Evolutionary conservation across 2,888 invertebrate species (phyloP).

Genomic region (Iselma pallidipennis): DNA sequence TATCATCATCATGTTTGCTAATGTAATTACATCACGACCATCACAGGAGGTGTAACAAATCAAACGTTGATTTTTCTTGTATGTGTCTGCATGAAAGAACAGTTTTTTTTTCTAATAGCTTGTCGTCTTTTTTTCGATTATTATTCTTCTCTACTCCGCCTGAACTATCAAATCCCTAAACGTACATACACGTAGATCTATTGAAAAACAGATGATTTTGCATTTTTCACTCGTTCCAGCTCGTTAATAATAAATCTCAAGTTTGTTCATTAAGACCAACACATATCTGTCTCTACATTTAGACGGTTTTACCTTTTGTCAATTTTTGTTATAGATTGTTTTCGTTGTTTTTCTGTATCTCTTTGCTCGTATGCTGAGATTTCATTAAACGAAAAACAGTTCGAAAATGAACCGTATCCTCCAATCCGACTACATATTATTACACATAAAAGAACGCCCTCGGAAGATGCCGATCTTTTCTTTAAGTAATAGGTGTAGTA

Average conservation of each 20-base stretch:
- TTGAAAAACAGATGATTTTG: neutral
- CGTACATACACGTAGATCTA: neutral
- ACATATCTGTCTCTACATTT: no score
- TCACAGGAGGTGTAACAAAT: conserved; percentile 35
- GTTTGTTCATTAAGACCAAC: neutral
- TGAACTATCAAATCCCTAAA: neutral
- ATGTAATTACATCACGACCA: conserved; percentile 36
- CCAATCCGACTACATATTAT: conserved; percentile 31
- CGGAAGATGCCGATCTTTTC: conserved; percentile 32
- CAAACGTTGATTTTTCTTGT: conserved; percentile 17
- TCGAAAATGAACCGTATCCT: conserved; percentile 35
- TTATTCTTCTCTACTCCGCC: neutral
- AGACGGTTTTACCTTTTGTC: no score
- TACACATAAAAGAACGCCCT: conserved; percentile 29
- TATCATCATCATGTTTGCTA: conserved; percentile 35
- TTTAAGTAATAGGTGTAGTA: conserved; percentile 39
- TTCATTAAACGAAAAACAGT: conserved; percentile 2
- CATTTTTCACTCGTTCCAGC: neutral
- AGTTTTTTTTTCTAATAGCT: conserved; percentile 3
- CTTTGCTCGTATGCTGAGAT: neutral
- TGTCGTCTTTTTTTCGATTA: neutral
- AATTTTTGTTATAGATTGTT: no score
- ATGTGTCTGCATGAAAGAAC: neutral
- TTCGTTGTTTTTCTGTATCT: neutral
- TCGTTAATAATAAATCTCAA: neutral